Base-by-base conservation (phyloP, 2,888 invertebrate genomes). In the Drosophila neutralis region DNA sequence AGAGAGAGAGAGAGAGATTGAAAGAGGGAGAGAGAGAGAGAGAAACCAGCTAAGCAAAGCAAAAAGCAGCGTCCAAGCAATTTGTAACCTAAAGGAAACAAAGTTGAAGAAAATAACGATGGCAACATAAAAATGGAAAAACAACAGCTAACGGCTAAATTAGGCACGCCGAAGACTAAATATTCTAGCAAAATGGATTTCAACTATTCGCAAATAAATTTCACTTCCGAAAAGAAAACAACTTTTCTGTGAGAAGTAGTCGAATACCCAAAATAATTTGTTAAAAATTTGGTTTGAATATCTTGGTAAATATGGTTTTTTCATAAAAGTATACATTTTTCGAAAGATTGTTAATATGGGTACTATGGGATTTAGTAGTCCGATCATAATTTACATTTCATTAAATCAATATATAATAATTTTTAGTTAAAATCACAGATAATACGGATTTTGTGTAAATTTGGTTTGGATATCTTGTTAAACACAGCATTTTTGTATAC, bases 21-120 rank as follows among this genome's bases (percentile, higher is more conserved):
- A 59, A 65, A 48, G n/a, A 4, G 40, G 0, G 2, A 29, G 6
- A 11, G 65, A 63, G 68, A 59, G 36, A 65, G 59, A 51, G 65
- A 63, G 69, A 59, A 77, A 76, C 69, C 69, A 64, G 70, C 71
- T 72, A 78, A 84, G 82, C 71, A 60, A 73, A 59, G 40, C 51
- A 59, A 59, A 62, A 65, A 63, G 58, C 63, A 72, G 78, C 77
- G 75, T 21, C 59, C 77, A 80, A 81, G 74, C 83, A 89, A 83
- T 83, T 85, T 89, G 87, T 89, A 89, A 87, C 82, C 80, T 75
- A 78, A 80, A 82, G 85, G 85, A 87, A 85, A 85, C 89, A 73
- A 82, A 80, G 82, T 75, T 83, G 68, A 67, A 75, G 73, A 77
- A 81, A 86, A 81, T 82, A 85, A 82, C 78, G 73, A 82, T 80